phyloP scores from a whole-genome alignment of 1,140 invertebrate species.

The Teleogryllus occipitalis region DNA sequence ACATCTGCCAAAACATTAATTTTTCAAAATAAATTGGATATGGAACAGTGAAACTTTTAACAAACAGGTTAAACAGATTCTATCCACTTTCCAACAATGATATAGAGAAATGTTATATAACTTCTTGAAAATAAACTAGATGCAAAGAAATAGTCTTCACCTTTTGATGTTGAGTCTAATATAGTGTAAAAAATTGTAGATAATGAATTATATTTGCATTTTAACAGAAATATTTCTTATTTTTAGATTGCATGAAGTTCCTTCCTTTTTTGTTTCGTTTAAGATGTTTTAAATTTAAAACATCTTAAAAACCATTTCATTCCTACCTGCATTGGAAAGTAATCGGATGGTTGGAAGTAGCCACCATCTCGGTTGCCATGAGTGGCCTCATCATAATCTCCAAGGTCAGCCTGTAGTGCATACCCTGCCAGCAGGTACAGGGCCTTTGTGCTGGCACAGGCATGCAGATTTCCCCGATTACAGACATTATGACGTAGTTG shows the following conservation, averaged over 20 bases:
- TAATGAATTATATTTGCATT: no score
- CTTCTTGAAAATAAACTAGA: no score
- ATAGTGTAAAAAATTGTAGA: no score
- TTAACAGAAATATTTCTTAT: no score
- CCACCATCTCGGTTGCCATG: slow-evolving; percentile 52
- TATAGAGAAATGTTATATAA: no score
- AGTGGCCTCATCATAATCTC: slow-evolving; percentile 54
- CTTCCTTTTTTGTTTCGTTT: no score
- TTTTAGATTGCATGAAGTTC: no score
- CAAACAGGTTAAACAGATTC: slow-evolving; percentile 6
- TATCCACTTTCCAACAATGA: background rate
- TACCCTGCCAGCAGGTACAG: slow-evolving; percentile 74
- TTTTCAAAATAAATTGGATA: background rate
- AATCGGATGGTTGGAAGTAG: slow-evolving; percentile 76
- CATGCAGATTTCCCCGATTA: slow-evolving; percentile 52
- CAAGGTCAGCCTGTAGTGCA: slow-evolving; percentile 84
- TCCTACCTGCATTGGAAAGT: slow-evolving; percentile 50
- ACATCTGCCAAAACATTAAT: slow-evolving; percentile 12
- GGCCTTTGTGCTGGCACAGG: slow-evolving; percentile 53
- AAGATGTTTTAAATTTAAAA: no score
- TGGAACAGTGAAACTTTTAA: slow-evolving; percentile 16
- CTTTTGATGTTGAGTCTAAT: no score
- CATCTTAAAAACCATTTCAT: no score
- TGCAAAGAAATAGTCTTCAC: no score
- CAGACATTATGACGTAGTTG: slow-evolving; percentile 86